Conservation (phyloP, 2,113 vertebrate species). For the Grallaria varia region DNA sequence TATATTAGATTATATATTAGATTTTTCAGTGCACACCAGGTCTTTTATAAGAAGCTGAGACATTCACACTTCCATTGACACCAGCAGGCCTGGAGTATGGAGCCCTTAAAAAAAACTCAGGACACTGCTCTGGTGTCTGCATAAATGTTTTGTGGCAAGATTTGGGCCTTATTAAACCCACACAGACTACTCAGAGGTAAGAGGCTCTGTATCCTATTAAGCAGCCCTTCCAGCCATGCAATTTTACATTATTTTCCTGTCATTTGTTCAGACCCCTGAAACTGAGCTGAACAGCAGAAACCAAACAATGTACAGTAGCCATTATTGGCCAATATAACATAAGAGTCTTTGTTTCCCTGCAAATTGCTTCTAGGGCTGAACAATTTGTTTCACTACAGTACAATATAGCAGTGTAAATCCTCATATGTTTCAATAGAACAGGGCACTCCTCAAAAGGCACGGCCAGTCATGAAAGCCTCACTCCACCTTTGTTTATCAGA, state of each 20-base stretch:
- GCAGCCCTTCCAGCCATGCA: neutral
- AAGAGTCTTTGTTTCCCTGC: neutral
- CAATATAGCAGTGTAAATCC: neutral
- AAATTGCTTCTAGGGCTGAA: neutral
- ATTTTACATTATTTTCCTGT: neutral
- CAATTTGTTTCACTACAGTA: neutral
- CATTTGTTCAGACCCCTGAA: neutral
- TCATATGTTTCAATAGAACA: neutral
- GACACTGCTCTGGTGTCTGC: neutral
- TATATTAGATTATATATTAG: neutral
- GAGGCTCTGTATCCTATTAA: neutral
- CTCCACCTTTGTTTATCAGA: neutral
- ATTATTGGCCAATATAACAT: neutral
- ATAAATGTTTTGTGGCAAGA: conserved; percentile 30
- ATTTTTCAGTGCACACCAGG: neutral
- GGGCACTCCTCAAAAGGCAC: neutral
- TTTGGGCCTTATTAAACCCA: conserved; percentile 5
- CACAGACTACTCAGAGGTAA: conserved; percentile 10
- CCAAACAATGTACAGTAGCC: neutral
- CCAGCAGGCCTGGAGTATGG: neutral
- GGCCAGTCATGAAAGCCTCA: neutral
- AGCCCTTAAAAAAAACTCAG: conserved; percentile 6
- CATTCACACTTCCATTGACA: neutral
- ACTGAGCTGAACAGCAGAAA: neutral
- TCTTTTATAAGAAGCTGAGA: neutral